Evolutionary conservation across 1,140 invertebrate species (phyloP).

Genomic region (Ceratitis capitata): DNA sequence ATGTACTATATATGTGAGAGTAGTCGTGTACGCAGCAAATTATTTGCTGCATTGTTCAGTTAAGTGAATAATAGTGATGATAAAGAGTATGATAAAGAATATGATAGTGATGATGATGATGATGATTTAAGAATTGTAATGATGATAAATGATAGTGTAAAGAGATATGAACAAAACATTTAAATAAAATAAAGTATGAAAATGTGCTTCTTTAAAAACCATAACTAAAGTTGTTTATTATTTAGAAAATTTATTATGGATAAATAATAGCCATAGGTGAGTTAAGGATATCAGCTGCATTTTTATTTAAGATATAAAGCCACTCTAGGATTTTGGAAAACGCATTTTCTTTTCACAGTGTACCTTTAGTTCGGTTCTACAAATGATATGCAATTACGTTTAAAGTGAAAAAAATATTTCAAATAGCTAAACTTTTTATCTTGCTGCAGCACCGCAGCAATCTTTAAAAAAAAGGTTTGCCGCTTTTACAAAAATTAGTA

Average conservation of each 20-base stretch:
- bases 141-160: neutral
- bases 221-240: neutral
- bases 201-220: slow-evolving; percentile 25
- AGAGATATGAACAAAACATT: neutral
- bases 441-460: too few species aligned
- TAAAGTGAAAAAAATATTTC: too few species aligned
- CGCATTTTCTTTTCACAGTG: too few species aligned
- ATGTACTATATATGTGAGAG: neutral
- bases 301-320: too few species aligned
- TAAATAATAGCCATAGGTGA: too few species aligned
- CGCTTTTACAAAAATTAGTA: too few species aligned
- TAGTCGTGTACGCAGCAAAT: neutral
- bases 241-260: neutral
- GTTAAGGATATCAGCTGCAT: too few species aligned
- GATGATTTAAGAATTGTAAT: neutral
- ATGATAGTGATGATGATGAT: neutral
- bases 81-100: neutral
- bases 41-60: slow-evolving; percentile 16
- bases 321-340: too few species aligned
- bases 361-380: too few species aligned
- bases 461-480: too few species aligned
- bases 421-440: too few species aligned
- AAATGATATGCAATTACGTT: too few species aligned
- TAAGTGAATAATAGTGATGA: neutral
- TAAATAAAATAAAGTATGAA: slow-evolving; percentile 29